Base-by-base conservation (phyloP, 2,797 vertebrate genomes). In the Coregonus sp. region DNA sequence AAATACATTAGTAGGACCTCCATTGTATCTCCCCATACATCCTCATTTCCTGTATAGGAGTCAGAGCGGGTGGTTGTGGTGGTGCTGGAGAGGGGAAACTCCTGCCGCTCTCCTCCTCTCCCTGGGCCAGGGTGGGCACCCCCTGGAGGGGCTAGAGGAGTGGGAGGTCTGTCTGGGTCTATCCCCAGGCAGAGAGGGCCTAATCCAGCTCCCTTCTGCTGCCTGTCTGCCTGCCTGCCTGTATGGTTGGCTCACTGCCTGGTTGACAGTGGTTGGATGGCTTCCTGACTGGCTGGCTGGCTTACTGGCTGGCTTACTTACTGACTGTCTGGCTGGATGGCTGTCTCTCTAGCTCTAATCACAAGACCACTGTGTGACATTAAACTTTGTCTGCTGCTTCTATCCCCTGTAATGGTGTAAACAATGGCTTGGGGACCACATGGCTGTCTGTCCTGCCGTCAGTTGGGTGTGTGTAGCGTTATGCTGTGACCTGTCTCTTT, bases 131-230 rank as follows among this genome's bases (percentile, higher is more conserved):
- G 40, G 40, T 11, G 74, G 68, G 40, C 59, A 67, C 18, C 68
- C 40, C 31, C n/a, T 67, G 65, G 52, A 37, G 73, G 84, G 79
- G 73, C 12, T 67, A 47, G 31, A 0, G 65, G 1, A 5, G 11
- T 33, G 16, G 37, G 25, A 63, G 7, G 71, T 85, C 74, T 81
- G 89, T 89, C 88, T 89, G 85, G 88, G 14, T 33, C 56, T 40
- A 18, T 50, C 47, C 16, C 0, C 20, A 75, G 87, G 79, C 76
- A 59, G 78, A 76, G 77, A 59, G 75, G 29, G 85, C 86, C 85
- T 94, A 93, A 93, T 93, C 89, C 88, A 31, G 40, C 79, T 79
- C 76, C 91, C 91, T 86, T 88, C 90, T 92, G 91, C 86, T 71
- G 81, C 86, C 70, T 80, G 75, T 81, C 80, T 78, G 76, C 67